phyloP scores from a whole-genome alignment of 64 coral and sea anemone genomes.

The Stichodactyla helianthus region DNA sequence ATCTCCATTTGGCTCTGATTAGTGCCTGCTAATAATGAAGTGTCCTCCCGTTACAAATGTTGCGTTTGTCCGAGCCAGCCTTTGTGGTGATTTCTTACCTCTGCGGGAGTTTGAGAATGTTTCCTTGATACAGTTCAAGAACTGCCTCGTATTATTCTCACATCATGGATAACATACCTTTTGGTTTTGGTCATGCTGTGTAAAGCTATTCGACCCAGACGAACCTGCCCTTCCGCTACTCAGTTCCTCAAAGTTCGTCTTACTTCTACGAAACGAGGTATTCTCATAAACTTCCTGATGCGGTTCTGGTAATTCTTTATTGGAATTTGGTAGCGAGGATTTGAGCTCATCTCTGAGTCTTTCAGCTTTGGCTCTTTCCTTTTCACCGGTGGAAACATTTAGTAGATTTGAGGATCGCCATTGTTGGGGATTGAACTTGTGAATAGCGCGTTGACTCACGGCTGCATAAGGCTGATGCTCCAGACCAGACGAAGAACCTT shows the following conservation, averaged over 20 bases:
- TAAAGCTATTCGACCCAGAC: not conserved
- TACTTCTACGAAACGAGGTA: not conserved
- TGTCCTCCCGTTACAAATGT: too few species aligned
- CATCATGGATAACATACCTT: not conserved
- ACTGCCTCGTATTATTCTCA: not conserved
- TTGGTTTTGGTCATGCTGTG: not conserved
- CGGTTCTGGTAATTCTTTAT: not conserved
- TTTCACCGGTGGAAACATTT: slow-evolving; percentile 88
- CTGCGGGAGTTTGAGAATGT: too few species aligned
- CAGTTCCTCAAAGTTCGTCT: not conserved
- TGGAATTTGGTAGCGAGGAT: not conserved
- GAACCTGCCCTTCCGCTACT: not conserved
- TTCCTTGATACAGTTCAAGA: too few species aligned
- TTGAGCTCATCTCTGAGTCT: slow-evolving; percentile 90
- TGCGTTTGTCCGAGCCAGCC: too few species aligned
- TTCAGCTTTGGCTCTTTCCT: slow-evolving; percentile 88
- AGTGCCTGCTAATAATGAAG: too few species aligned
- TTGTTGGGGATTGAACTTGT: slow-evolving; percentile 83
- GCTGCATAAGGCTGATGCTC: slow-evolving; percentile 76
- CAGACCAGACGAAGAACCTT: not conserved
- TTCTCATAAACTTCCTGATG: not conserved
- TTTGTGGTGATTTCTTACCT: too few species aligned
- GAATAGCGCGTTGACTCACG: slow-evolving; percentile 51
- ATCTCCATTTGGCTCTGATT: too few species aligned
- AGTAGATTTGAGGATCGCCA: slow-evolving; percentile 89